These are phyloP conservation scores for Synanthedon vespiformis DNA, from an alignment of 2,888 invertebrate genomes.

Conservation along the genomic window DNA sequence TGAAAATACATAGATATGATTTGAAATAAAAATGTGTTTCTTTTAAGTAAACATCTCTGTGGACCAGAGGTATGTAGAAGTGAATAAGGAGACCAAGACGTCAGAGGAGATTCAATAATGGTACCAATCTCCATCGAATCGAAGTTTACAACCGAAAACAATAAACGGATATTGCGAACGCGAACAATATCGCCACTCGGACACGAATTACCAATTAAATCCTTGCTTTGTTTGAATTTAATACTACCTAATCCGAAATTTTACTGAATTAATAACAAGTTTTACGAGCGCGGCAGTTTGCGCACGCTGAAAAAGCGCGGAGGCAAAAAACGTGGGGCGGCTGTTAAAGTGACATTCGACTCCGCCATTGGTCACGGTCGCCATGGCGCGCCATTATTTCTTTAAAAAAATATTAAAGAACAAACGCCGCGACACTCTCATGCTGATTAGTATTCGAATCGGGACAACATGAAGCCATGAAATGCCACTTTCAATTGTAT, in stretches of 20 bases:
- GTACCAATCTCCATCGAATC: slow-evolving; percentile 8
- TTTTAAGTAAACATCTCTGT: too few relatives aligned
- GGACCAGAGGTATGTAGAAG: too few relatives aligned
- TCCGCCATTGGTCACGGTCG: slow-evolving; percentile 42
- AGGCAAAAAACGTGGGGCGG: slow-evolving; percentile 42
- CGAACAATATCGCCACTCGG: slow-evolving; percentile 16
- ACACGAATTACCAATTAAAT: slow-evolving; percentile 62
- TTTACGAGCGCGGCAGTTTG: slow-evolving; percentile 40
- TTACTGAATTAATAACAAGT: slow-evolving; percentile 65
- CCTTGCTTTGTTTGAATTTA: slow-evolving; percentile 64
- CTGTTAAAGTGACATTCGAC: slow-evolving; percentile 56
- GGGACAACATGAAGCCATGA: neutral
- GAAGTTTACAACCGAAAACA: slow-evolving; percentile 27
- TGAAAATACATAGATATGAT: too few relatives aligned
- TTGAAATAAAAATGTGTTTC: too few relatives aligned
- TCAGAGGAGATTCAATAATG: neutral
- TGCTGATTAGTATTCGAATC: slow-evolving; percentile 3
- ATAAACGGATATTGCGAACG: slow-evolving; percentile 18
- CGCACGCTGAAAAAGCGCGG: slow-evolving; percentile 40
- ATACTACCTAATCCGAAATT: slow-evolving; percentile 65
- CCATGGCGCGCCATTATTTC: slow-evolving; percentile 6
- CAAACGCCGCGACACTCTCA: slow-evolving; percentile 8
- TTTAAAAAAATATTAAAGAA: slow-evolving; percentile 23
- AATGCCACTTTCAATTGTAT: neutral
- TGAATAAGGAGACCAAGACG: neutral